A percentile compares a stretch with the other conserved stretches of the same genome.
These are phyloP conservation scores for Hyles lineata DNA, from an alignment of 2,888 invertebrate species.

Conservation along the genomic window DNA sequence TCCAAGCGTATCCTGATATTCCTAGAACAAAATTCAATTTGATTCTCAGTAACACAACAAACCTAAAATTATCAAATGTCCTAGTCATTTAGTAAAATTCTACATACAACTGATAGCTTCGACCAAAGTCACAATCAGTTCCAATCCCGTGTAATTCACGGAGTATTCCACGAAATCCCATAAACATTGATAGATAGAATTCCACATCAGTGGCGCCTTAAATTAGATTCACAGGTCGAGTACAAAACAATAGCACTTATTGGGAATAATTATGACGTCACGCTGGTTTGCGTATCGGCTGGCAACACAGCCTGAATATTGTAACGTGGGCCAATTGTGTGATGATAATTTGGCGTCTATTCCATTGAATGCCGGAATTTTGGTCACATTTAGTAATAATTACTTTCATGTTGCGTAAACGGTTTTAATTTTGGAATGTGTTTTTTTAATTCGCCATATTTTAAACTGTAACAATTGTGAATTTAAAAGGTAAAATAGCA, in stretches of 20 bases:
- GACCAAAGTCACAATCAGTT: neutral
- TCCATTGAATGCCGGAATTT: neutral
- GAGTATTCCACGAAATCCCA: neutral
- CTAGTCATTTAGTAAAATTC: no score
- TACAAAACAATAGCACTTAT: conserved; percentile 1
- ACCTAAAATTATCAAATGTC: no score
- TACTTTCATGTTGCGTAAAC: neutral
- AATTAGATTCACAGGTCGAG: neutral
- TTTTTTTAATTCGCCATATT: no score
- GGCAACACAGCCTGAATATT: neutral
- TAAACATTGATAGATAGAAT: neutral
- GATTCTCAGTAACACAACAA: no score
- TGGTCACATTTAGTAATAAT: neutral
- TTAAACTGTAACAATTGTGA: no score
- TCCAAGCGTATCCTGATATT: no score
- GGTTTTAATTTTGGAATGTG: no score
- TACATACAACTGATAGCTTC: neutral
- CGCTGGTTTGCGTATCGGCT: neutral
- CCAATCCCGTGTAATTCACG: neutral
- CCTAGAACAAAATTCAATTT: no score
- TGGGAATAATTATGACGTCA: neutral
- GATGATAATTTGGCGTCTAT: conserved; percentile 1
- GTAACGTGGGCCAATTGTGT: neutral
- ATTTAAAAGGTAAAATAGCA: no score
- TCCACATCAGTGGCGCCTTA: neutral